Percentiles rank a stretch among this genome's conserved stretches.
Evolutionary conservation across 2,113 vertebrate genomes (phyloP).

Genomic region (Chaenocephalus aceratus): DNA sequence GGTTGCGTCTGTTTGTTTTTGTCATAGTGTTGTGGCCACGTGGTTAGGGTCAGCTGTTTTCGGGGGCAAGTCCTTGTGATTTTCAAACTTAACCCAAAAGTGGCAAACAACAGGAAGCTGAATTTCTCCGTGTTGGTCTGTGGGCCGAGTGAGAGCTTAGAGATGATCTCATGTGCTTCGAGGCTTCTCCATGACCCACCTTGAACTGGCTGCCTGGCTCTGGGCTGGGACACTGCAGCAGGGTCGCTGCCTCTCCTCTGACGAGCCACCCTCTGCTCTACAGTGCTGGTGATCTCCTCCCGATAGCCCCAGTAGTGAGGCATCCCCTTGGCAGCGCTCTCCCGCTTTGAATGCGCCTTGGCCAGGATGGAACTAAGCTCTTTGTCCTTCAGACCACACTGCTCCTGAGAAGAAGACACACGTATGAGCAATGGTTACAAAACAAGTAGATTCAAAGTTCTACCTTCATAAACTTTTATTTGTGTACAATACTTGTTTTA

Average conservation of each 20-base stretch:
- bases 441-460: not conserved
- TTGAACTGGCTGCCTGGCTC: conserved; percentile 57
- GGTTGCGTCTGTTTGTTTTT: too few relatives aligned
- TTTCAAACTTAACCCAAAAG: not conserved
- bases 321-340: conserved; percentile 41
- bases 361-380: conserved; percentile 54
- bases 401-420: conserved; percentile 56
- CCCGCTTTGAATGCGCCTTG: conserved; percentile 52
- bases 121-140: not conserved
- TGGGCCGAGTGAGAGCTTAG: not conserved
- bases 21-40: too few relatives aligned
- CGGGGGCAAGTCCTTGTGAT: too few relatives aligned
- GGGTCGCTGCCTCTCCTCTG: conserved; percentile 41
- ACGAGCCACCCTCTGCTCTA: conserved; percentile 62
- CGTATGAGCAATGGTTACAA: not conserved
- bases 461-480: too few relatives aligned
- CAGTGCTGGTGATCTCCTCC: conserved; percentile 45
- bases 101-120: not conserved
- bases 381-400: conserved; percentile 60
- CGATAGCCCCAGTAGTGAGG: conserved; percentile 68
- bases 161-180: conserved; percentile 31
- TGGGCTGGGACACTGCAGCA: conserved; percentile 27
- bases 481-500: not conserved
- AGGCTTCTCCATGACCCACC: conserved; percentile 63
- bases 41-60: too few relatives aligned